Base-by-base conservation (phyloP, 2,113 vertebrate species). In the Galbula dea region DNA sequence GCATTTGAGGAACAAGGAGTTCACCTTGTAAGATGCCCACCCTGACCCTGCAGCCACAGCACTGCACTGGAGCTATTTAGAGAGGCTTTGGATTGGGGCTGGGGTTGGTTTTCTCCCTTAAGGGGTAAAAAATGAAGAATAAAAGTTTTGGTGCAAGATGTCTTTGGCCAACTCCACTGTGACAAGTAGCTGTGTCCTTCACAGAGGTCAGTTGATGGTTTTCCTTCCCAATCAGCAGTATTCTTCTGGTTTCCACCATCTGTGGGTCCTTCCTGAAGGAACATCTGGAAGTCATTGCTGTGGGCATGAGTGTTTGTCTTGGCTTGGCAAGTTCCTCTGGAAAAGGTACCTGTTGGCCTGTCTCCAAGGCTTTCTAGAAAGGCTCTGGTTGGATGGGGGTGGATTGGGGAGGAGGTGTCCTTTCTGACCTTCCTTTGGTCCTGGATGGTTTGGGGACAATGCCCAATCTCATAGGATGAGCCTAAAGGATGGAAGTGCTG, bases 1-100 rank as follows among this genome's bases (percentile, higher is more conserved):
- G 48, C 80, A 29, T 74, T 89, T 89, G 73, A 74, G 85, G 90
- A 86, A 83, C 34, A 43, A 82, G n/a, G n/a, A 88, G 72, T 83
- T 80, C 71, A 80, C 81, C 68, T 54, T 62, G 71, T 72, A 82
- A 87, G 92, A 91, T 51, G 36, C 59, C 75, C 78, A n/a, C n/a
- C 62, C n/a, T 46, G 82, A 77, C 74, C 76, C 80, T 72, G 63
- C 15, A 88, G 85, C 80, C 90, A 94, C 72, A 93, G 77, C 36
- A 54, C n/a, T n/a, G 39, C n/a, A 82, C 88, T 82, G 74, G 48
- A 46, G 79, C 24, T 96, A 91, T 67, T 94, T 89, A 54, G 78
- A 71, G 45, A 41, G 34, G 20, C 7, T 32, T 46, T 66, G 24
- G 15, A 16, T 30, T 41, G n/a, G n/a, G n/a, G n/a, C n/a, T n/a